Conservation (phyloP, 1,140 invertebrate species). For the Cherax destructor region DNA sequence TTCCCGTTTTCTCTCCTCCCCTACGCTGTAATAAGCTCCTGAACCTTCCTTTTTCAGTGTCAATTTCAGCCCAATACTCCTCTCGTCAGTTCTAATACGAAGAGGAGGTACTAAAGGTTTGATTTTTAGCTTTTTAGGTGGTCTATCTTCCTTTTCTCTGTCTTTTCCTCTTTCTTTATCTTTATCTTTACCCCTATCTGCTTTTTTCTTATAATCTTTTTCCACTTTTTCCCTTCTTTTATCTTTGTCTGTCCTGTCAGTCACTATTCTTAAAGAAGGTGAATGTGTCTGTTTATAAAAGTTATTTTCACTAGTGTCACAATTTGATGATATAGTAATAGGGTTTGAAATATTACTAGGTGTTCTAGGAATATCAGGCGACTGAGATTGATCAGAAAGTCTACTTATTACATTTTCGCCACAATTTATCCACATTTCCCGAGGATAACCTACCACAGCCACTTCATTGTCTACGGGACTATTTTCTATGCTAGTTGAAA, state of each 20-base stretch:
- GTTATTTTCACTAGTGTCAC: constrained; percentile 7
- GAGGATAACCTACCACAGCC: not conserved
- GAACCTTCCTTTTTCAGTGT: constrained; percentile 65
- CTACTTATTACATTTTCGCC: constrained; percentile 12
- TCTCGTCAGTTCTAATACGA: constrained; percentile 59
- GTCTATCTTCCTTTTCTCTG: constrained; percentile 61
- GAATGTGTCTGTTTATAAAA: constrained; percentile 36
- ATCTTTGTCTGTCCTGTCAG: constrained; percentile 55
- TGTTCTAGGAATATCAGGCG: constrained; percentile 14
- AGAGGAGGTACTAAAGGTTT: constrained; percentile 60
- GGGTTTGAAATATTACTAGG: constrained; percentile 24
- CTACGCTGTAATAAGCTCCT: constrained; percentile 65
- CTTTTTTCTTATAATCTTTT: constrained; percentile 49
- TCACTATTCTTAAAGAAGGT: constrained; percentile 34
- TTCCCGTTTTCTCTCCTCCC: constrained; percentile 58
- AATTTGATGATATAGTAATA: not conserved
- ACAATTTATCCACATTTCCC: constrained; percentile 23
- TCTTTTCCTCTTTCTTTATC: constrained; percentile 55
- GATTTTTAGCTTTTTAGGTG: constrained; percentile 61
- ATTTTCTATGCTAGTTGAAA: constrained; percentile 14
- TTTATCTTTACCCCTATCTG: constrained; percentile 54
- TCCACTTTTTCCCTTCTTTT: constrained; percentile 54
- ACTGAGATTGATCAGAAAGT: constrained; percentile 29
- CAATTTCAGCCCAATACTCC: constrained; percentile 48
- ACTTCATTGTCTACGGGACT: constrained; percentile 35